Percentiles rank a stretch among this genome's conserved stretches.
Conservation (phyloP, 1,140 invertebrate species). For the Heterodera carotae region DNA sequence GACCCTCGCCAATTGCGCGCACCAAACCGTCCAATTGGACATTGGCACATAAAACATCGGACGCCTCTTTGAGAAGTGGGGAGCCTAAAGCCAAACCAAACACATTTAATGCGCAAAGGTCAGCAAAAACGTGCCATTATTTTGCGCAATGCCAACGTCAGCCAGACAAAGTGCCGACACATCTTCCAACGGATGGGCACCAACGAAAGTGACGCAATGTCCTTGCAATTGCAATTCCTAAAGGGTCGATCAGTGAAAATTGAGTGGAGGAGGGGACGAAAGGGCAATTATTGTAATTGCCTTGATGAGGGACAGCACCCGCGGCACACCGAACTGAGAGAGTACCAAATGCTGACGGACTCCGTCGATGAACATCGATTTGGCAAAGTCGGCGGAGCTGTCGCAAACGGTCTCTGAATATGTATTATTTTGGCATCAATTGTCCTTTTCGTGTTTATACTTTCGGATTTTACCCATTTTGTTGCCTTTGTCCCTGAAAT, state of each 20-base stretch:
- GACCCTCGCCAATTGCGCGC: conserved; percentile 52
- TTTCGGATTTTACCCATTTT: not conserved
- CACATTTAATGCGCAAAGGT: not conserved
- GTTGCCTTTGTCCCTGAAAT: not conserved
- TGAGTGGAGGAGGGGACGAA: not conserved
- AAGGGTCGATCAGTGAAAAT: conserved; percentile 8
- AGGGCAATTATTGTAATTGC: not conserved
- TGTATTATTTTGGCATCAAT: too few species aligned
- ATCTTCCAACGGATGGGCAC: conserved; percentile 79
- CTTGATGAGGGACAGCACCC: not conserved
- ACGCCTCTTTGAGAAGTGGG: conserved; percentile 68
- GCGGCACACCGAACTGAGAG: not conserved
- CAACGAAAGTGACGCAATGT: conserved; percentile 77
- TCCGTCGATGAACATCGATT: not conserved
- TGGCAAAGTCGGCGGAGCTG: not conserved
- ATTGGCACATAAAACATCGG: conserved; percentile 57
- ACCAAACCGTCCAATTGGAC: conserved; percentile 46
- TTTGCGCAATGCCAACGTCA: conserved; percentile 71
- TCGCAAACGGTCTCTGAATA: not conserved
- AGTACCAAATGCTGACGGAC: not conserved
- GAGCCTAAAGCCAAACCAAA: conserved; percentile 72
- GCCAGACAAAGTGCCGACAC: conserved; percentile 79
- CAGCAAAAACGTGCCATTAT: not conserved
- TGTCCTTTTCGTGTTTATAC: too few species aligned
- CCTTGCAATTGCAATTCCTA: conserved; percentile 39